A percentile compares a stretch with the other conserved stretches of the same genome.
phyloP scores from a whole-genome alignment of 2,797 vertebrate species.

The Lepus townsendii region DNA sequence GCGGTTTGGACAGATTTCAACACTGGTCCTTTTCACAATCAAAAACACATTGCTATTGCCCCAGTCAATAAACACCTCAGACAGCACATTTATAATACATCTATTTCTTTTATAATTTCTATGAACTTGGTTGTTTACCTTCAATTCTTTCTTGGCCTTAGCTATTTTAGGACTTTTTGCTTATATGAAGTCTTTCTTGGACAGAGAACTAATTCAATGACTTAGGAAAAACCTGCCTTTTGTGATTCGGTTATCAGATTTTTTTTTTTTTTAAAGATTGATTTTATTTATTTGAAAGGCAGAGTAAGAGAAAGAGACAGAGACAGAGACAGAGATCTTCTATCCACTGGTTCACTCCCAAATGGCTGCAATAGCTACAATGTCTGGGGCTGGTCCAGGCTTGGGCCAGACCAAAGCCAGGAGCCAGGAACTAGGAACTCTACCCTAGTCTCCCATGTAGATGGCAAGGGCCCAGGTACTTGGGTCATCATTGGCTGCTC shows the following conservation, averaged over 20 bases:
- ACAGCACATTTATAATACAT: not conserved
- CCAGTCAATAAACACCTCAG: not conserved
- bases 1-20: constrained; percentile 60
- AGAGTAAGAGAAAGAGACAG: too few species aligned
- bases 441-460: too few species aligned
- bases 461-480: too few species aligned
- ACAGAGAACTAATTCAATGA: not conserved
- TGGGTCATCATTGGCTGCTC: too few species aligned
- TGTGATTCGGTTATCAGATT: not conserved
- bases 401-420: too few species aligned
- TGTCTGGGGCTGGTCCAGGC: too few species aligned
- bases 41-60: constrained; percentile 3
- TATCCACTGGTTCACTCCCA: too few species aligned
- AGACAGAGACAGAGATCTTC: too few species aligned
- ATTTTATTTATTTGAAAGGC: too few species aligned
- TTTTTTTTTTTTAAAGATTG: not conserved
- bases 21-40: not conserved
- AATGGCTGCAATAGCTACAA: too few species aligned
- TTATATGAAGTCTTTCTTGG: constrained; percentile 5
- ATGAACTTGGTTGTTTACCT: not conserved
- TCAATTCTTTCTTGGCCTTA: not conserved
- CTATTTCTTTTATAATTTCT: constrained; percentile 3
- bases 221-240: not conserved
- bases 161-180: not conserved
- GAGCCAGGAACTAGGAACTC: too few species aligned